Evolutionary conservation across 2,888 invertebrate genomes (phyloP).

Genomic region (Noctua janthe): DNA sequence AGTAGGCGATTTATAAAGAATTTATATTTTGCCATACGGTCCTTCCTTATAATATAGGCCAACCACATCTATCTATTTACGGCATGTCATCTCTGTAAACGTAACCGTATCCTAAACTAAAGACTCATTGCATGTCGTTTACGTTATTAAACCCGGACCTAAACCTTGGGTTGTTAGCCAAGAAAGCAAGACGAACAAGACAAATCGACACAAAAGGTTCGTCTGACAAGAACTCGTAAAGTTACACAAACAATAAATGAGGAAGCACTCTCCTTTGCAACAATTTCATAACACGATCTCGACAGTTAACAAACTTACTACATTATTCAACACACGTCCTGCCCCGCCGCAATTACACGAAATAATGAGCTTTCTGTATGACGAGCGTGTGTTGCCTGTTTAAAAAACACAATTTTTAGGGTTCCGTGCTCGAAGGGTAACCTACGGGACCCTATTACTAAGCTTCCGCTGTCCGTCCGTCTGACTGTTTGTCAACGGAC

Average conservation of each 20-base stretch:
- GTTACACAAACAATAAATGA: constrained; percentile 47
- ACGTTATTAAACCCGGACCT: not conserved
- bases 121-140: not conserved
- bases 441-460: too few species aligned
- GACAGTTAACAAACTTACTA: constrained; percentile 49
- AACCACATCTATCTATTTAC: not conserved
- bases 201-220: constrained; percentile 23
- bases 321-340: constrained; percentile 49
- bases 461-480: too few species aligned
- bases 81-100: not conserved
- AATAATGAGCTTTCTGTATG: constrained; percentile 67
- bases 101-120: not conserved
- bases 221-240: constrained; percentile 18
- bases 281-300: constrained; percentile 57
- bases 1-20: not conserved
- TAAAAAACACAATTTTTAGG: constrained; percentile 37
- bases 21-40: not conserved
- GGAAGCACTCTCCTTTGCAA: constrained; percentile 34
- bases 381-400: constrained; percentile 27
- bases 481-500: too few species aligned
- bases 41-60: not conserved
- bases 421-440: too few species aligned
- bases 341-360: constrained; percentile 48
- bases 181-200: constrained; percentile 11
- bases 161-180: constrained; percentile 7